phyloP scores from a whole-genome alignment of 2,888 invertebrate genomes.

The Agapostemon virescens region DNA sequence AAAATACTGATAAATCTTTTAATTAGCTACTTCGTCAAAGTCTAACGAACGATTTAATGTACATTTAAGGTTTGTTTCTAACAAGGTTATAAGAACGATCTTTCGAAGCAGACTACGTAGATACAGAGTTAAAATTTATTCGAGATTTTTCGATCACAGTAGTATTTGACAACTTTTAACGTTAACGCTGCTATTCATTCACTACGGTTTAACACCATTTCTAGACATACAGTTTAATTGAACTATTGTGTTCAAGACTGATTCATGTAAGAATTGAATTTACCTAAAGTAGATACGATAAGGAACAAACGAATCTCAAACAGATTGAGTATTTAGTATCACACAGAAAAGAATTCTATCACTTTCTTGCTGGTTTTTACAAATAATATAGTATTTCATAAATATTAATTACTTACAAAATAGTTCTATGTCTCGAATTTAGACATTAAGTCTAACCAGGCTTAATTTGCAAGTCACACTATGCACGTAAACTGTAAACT shows the following conservation, averaged over 20 bases:
- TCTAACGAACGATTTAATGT: neutral
- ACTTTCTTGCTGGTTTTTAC: neutral
- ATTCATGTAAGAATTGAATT: neutral
- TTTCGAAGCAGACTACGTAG: neutral
- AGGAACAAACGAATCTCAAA: neutral
- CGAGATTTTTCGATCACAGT: slow-evolving; percentile 25
- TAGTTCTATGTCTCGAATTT: too few relatives aligned
- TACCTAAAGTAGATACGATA: neutral
- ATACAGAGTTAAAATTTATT: neutral
- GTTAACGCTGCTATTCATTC: neutral
- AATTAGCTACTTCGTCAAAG: neutral
- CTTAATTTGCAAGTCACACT: too few relatives aligned
- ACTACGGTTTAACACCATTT: neutral
- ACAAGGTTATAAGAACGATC: neutral
- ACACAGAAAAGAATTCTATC: neutral
- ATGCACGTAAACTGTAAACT: too few relatives aligned
- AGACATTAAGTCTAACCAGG: too few relatives aligned
- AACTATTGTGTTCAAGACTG: neutral
- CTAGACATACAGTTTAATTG: neutral
- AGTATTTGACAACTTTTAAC: neutral
- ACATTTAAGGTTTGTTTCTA: neutral
- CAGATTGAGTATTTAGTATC: neutral
- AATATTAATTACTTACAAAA: neutral
- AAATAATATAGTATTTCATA: neutral
- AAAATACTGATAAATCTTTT: neutral